phyloP scores from a whole-genome alignment of 1,140 invertebrate genomes.

The Pinna nobilis region DNA sequence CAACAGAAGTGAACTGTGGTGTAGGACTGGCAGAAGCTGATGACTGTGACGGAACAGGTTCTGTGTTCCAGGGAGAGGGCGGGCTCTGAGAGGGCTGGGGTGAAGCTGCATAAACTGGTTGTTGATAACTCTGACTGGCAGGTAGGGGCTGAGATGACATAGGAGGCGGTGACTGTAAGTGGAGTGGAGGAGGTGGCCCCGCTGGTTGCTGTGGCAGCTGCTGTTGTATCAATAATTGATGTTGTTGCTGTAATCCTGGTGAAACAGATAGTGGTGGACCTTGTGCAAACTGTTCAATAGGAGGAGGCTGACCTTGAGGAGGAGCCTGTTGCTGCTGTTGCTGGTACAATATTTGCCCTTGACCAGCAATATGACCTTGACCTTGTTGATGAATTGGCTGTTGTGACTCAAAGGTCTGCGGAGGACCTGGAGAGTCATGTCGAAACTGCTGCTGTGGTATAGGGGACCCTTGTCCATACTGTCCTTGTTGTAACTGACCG shows the following conservation, averaged over 20 bases:
- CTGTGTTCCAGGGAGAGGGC: conserved; percentile 11
- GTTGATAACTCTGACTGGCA: no score
- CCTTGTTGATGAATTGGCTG: no score
- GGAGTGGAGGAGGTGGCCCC: not conserved
- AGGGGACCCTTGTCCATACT: not conserved
- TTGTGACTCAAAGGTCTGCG: conserved; percentile 21
- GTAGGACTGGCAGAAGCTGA: conserved; percentile 6
- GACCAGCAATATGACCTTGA: no score
- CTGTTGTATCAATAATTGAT: conserved; percentile 18
- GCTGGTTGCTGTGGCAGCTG: conserved; percentile 9
- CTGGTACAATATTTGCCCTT: not conserved
- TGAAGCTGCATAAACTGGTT: not conserved
- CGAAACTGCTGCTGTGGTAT: conserved; percentile 18
- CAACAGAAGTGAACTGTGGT: not conserved
- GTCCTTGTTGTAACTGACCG: no score
- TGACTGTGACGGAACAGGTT: not conserved
- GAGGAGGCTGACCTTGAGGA: conserved; percentile 1
- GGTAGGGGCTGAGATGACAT: not conserved
- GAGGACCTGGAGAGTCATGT: conserved; percentile 26
- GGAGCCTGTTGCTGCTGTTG: conserved; percentile 1
- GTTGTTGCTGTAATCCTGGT: conserved; percentile 18
- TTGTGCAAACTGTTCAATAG: no score
- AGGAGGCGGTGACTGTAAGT: not conserved
- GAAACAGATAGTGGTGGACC: no score
- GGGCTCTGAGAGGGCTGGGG: not conserved